Percentiles rank a stretch among this genome's conserved stretches.
Evolutionary conservation across 2,797 vertebrate species (phyloP).

Genomic region (Cryptoprocta ferox): DNA sequence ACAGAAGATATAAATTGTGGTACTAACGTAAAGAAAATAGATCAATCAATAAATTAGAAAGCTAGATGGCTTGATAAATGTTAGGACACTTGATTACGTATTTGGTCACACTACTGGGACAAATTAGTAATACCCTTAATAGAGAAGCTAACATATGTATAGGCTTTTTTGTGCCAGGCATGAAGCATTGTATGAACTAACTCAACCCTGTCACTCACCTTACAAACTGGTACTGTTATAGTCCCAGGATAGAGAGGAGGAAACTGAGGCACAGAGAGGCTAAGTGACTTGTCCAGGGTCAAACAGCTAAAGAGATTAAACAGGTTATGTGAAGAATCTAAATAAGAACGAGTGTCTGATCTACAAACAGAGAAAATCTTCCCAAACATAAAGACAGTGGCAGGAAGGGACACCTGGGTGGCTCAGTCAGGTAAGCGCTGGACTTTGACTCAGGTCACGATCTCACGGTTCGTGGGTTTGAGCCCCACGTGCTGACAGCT

Average conservation of each 20-base stretch:
- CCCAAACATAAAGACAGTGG: background rate
- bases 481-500: no score
- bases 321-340: background rate
- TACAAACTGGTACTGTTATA: background rate
- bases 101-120: background rate
- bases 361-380: background rate
- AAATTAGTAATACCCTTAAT: background rate
- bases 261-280: background rate
- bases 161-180: background rate
- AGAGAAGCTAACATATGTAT: background rate
- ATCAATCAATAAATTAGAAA: background rate
- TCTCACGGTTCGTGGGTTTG: no score
- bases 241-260: background rate
- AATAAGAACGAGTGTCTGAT: background rate
- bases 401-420: background rate
- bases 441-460: no score
- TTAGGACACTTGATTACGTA: background rate
- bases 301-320: background rate
- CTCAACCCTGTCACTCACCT: no score
- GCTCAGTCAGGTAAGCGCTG: no score
- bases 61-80: background rate
- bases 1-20: background rate
- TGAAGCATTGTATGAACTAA: background rate
- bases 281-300: background rate
- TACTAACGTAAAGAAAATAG: background rate